These are phyloP conservation scores for Eubucco bourcierii DNA, from an alignment of 2,113 vertebrate genomes.

Conservation along the genomic window DNA sequence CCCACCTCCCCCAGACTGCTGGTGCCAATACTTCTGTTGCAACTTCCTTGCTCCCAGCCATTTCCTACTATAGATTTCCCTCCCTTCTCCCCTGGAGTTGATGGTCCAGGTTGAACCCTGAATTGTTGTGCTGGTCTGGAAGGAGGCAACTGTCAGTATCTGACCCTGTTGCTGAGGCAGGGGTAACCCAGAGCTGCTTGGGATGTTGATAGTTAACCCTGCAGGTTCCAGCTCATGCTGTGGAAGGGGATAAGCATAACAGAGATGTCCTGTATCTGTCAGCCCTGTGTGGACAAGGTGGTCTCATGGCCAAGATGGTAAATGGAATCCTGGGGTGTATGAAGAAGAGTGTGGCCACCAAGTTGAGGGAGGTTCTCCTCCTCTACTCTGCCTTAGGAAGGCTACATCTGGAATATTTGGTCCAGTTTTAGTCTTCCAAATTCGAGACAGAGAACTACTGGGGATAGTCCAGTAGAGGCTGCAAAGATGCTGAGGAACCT, in stretches of 20 bases:
- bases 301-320: no score
- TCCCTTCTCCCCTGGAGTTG: background rate
- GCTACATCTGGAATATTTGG: no score
- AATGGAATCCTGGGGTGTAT: no score
- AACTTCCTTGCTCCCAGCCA: background rate
- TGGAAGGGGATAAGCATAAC: background rate
- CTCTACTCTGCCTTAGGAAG: no score
- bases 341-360: no score
- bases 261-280: background rate
- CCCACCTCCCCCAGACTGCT: background rate
- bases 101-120: background rate
- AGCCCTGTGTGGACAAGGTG: background rate
- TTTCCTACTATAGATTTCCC: constrained; percentile 26
- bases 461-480: no score
- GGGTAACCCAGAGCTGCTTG: background rate
- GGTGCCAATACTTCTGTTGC: constrained; percentile 37
- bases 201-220: background rate
- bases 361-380: no score
- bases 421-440: no score
- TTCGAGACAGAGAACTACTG: no score
- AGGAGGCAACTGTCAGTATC: background rate
- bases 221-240: background rate
- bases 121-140: background rate
- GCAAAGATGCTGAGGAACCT: no score
- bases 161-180: background rate